Evolutionary conservation across 2,797 vertebrate species (phyloP), one percentile per base, ranked within the genome.

Genomic region (Geotrypetes seraphini): DNA sequence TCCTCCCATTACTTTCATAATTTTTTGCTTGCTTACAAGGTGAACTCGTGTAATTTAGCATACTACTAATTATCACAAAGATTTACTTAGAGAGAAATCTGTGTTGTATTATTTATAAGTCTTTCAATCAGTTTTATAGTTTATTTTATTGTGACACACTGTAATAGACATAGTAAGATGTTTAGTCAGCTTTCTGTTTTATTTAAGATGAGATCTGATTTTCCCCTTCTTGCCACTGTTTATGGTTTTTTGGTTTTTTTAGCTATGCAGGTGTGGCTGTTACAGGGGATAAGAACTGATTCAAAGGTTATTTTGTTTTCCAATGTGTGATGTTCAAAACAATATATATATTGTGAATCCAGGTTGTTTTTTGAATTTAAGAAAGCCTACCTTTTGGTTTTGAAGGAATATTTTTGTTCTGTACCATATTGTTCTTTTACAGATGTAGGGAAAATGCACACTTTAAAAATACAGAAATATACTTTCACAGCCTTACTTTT

Each of bases 401-500:
- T 58, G 60, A 57, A 54, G 65, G 57, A 54, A n/a, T n/a, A n/a
- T n/a, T n/a, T n/a, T 53, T 72, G 66, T 69, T 64, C 58, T 77
- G 54, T 64, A 70, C 57, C 43, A 55, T 73, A 41, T 31, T 64
- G 50, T 71, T 68, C 60, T 79, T 66, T 72, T 64, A 66, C 64
- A 63, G 47, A 60, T 57, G 49, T 62, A 50, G 63, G 45, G 64
- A 49, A 64, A 43, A 30, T 22, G 63, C 68, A 70, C 69, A 64
- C 75, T 73, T 79, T 53, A 53, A n/a, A 67, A 60, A 60, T 54
- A 63, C 57, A 59, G 42, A 60, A 50, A 50, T n/a, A 63, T 52
- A 66, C 50, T 64, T 66, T 72, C 47, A 69, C 62, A 71, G 70
- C 68, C 69, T 59, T 66, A 72, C 68, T 75, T 66, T 71, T 63